Evolutionary conservation across 2,113 vertebrate genomes (phyloP), one percentile per base, ranked within the genome.

Genomic region (Siniperca knerii): DNA sequence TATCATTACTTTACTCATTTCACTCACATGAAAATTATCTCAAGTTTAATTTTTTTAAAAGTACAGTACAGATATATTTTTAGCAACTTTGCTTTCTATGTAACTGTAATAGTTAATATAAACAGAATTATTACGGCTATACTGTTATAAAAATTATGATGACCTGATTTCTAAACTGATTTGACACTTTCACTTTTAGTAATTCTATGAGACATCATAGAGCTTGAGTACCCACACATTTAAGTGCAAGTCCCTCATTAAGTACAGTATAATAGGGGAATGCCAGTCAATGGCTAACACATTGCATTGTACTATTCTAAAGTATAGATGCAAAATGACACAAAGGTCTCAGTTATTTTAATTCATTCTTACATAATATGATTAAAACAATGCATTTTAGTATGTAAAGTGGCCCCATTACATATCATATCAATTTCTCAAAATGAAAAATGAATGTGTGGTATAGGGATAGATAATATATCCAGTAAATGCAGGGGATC

Each of bases 401-500:
- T 23, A 77, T 69, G 13, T 74, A 13, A 82, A 82, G 78, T 67
- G 65, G 29, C 37, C 10, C 23, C 23, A 25, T 57, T 69, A 37
- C 33, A 42, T 35, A 55, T 50, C 37, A 66, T n/a, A 73, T 61
- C 29, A 46, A 68, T 83, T 46, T 75, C 37, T 77, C 72, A 77
- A 37, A 46, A 55, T 78, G 40, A 77, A 67, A 84, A 72, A 82
- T 82, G 13, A 79, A 65, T 76, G 16, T 42, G 21, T 48, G 13
- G 25, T 58, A 21, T 15, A 25, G 54, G 21, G 52, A 82, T 29
- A 48, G 42, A 58, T 37, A 69, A 62, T 57, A 58, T 40, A 78
- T 61, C 57, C 62, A 72, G 74, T 86, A 84, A 79, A 84, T 71
- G 23, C 8, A 40, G 21, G 9, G 4, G 54, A 84, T 86, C 77